Base-by-base conservation (phyloP, 2,888 invertebrate genomes). In the Anodontia alba region DNA sequence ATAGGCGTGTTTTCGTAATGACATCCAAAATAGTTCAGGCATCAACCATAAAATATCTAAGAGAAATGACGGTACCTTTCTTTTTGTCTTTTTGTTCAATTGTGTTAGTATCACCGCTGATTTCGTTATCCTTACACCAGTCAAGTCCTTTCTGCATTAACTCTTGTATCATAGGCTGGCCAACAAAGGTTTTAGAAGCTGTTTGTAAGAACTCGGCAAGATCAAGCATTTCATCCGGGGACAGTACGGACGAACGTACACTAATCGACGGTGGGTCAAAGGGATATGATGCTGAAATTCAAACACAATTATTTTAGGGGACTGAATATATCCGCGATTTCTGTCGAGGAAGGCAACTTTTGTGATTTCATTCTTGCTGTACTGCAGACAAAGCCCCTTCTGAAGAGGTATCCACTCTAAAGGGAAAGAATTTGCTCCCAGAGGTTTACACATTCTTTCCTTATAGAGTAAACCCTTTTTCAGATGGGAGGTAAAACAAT, bases 251-350 rank as follows among this genome's bases (percentile, higher is more conserved):
- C 23, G 90, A 91, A 0, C 88, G 77, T 8, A 91, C 81, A 5
- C 83, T 80, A 8, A 92, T 84, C 5, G 83, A 85, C 17, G 92
- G 91, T 20, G 80, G 70, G 0, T 62, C 67, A 17, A 79, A 43
- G 38, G 92, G 92, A 72, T 92, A 92, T 5, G 79, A 73, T 15
- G 76, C 92, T 92, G 87, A 54, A 81, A 81, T 33, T 23, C 20
- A 54, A 38, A 29, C 8, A 10, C 7, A 72, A 72, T 7, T 51
- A n/a, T 29, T 69, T 38, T 33, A n/a, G n/a, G n/a, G n/a, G n/a
- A n/a, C n/a, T 31, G 46, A 46, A 15, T 46, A 46, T 46, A 46
- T 46, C 12, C 46, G 12, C 15, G 12, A 12, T 15, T 12, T 15
- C 46, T 46, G 15, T 46, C 46, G 17, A 46, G n/a, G n/a, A n/a